phyloP scores from a whole-genome alignment of 1,140 invertebrate species.

The Goniozus legneri region DNA sequence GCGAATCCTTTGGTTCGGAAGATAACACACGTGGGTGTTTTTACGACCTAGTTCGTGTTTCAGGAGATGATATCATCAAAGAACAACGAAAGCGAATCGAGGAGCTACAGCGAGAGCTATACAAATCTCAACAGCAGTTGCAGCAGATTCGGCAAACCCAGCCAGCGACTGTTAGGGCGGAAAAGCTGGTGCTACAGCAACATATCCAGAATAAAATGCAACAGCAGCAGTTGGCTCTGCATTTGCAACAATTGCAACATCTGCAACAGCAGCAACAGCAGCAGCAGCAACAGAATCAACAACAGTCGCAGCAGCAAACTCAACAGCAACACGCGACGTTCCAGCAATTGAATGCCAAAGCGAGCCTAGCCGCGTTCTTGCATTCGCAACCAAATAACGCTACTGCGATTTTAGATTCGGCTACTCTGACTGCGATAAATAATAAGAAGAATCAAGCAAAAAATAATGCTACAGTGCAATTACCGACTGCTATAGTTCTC shows the following conservation, averaged over 20 bases:
- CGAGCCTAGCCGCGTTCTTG: constrained; percentile 55
- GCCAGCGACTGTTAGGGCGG: constrained; percentile 49
- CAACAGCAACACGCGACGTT: constrained; percentile 47
- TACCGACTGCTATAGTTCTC: constrained; percentile 48
- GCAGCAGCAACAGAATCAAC: constrained; percentile 33
- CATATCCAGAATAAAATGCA: constrained; percentile 69
- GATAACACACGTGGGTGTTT: constrained; percentile 23
- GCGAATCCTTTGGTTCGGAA: constrained; percentile 7
- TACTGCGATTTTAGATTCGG: constrained; percentile 43
- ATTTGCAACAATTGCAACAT: constrained; percentile 60
- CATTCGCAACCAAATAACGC: constrained; percentile 54
- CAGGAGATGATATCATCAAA: constrained; percentile 71
- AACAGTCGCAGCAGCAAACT: constrained; percentile 30
- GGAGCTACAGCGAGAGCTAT: constrained; percentile 80
- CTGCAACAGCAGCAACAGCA: constrained; percentile 51
- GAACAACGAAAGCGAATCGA: constrained; percentile 85
- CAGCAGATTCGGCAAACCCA: constrained; percentile 61
- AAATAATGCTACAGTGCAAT: constrained; percentile 44
- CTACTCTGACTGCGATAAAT: constrained; percentile 47
- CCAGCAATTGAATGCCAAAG: constrained; percentile 54
- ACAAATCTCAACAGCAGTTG: constrained; percentile 69
- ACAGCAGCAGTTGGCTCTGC: constrained; percentile 57
- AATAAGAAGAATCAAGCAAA: constrained; percentile 53
- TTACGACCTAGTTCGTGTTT: constrained; percentile 30
- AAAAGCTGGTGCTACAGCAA: constrained; percentile 62